A percentile compares a stretch with the other conserved stretches of the same genome.
phyloP scores from a whole-genome alignment of 2,113 vertebrate species.

The Gambusia affinis region DNA sequence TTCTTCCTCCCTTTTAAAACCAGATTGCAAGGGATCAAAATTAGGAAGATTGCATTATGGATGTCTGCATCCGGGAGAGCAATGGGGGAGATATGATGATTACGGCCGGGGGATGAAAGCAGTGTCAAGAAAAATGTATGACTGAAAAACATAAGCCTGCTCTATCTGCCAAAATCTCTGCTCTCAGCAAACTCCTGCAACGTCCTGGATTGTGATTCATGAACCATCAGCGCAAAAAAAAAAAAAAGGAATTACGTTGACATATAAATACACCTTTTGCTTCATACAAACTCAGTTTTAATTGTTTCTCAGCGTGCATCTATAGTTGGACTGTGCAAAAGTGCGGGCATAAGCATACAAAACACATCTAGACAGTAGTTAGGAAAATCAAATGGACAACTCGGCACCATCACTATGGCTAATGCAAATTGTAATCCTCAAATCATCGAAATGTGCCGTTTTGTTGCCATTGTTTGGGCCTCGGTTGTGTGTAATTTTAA shows the following conservation, averaged over 20 bases:
- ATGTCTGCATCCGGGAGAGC: constrained; percentile 85
- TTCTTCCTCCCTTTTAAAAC: constrained; percentile 83
- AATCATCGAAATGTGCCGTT: constrained; percentile 56
- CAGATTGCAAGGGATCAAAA: constrained; percentile 87
- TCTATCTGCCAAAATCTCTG: constrained; percentile 77
- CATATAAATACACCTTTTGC: constrained; percentile 51
- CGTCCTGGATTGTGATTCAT: constrained; percentile 64
- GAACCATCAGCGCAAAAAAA: constrained; percentile 45
- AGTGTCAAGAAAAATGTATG: constrained; percentile 82
- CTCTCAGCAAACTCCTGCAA: constrained; percentile 69
- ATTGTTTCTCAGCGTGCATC: constrained; percentile 56
- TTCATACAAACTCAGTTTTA: constrained; percentile 49
- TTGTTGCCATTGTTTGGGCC: constrained; percentile 43
- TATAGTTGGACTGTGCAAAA: constrained; percentile 51
- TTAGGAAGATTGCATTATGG: constrained; percentile 87
- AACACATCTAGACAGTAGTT: constrained; percentile 45
- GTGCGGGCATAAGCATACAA: constrained; percentile 26
- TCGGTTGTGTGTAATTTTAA: constrained; percentile 70
- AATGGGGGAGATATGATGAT: constrained; percentile 85
- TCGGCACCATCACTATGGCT: constrained; percentile 56
- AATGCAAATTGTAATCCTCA: constrained; percentile 55
- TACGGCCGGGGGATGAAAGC: constrained; percentile 83
- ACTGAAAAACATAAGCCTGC: constrained; percentile 78
- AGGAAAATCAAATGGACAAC: constrained; percentile 62
- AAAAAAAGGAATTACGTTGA: constrained; percentile 38